Base-by-base conservation (phyloP, 2,888 invertebrate genomes). In the Latheticus oryzae region DNA sequence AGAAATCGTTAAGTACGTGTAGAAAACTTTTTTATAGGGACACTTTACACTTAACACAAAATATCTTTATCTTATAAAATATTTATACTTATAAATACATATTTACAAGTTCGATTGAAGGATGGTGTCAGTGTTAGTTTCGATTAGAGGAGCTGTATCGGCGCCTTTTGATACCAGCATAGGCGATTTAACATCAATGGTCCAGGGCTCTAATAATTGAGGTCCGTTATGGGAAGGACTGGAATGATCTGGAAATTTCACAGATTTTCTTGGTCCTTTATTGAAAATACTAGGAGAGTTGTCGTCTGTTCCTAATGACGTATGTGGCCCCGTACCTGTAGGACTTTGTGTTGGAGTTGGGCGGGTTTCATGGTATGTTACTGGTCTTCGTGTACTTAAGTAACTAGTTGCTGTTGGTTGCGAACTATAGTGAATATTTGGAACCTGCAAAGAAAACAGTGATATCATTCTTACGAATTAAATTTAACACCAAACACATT, bases 201-300 rank as follows among this genome's bases (percentile, higher is more conserved):
- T 74, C 74, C 77, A 76, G 0, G 78, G 76, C 62, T 77, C 77
- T 12, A 76, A 60, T 8, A 74, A 61, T 21, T 76, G 75, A 12
- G 72, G 72, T 3, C 74, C 73, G 60, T 73, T 73, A 8, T 71
- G 68, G 5, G 68, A 5, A 3, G 66, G 62, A 40, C 58, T 64
- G 47, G 62, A 58, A 55, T 68, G 69, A 64, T 87, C 87, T 0
- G 86, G 87, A 69, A 89, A 89, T 72, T 89, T 87, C 0, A 89
- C 89, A 65, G 88, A 88, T 66, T 89, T 89, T 72, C 86, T 84
- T 80, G 78, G 11, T 79, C 80, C 32, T 61, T 83, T 80, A 1
- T 81, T 80, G 38, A 53, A 51, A 33, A 66, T 70, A 28, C 80
- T 78, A 11, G 82, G 82, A 0, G 83, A 83, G 75, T 73, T 63